phyloP scores from a whole-genome alignment of 1,140 invertebrate genomes.

The Hycleus phaleratus region DNA sequence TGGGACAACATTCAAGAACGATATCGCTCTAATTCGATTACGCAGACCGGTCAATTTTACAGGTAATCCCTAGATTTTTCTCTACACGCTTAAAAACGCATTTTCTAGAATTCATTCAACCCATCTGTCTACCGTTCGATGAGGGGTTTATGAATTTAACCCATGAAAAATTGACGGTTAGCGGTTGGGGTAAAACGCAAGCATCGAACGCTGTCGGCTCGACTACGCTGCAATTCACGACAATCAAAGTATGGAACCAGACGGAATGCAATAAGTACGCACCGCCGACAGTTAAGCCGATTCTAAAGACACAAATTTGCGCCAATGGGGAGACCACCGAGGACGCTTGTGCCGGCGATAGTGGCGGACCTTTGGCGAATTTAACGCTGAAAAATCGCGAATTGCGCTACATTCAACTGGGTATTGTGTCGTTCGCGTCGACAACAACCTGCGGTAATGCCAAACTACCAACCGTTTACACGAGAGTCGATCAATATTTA shows the following conservation, averaged over 20 bases:
- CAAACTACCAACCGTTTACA: constrained; percentile 9
- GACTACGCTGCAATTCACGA: constrained; percentile 16
- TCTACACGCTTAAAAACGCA: too few relatives aligned
- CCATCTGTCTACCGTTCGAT: too few relatives aligned
- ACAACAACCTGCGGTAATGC: constrained; percentile 2
- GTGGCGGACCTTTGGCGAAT: constrained; percentile 11
- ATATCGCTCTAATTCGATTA: neutral
- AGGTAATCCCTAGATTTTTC: neutral
- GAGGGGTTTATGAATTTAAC: constrained; percentile 16
- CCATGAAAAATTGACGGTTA: constrained; percentile 52
- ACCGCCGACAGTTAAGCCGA: constrained; percentile 6
- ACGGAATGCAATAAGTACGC: constrained; percentile 15
- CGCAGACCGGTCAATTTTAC: neutral
- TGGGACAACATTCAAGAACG: neutral
- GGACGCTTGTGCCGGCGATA: constrained; percentile 15
- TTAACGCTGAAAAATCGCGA: neutral
- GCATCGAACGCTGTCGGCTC: constrained; percentile 21
- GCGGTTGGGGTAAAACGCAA: constrained; percentile 74
- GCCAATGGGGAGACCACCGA: constrained; percentile 11
- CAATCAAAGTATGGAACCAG: constrained; percentile 16
- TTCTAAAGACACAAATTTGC: constrained; percentile 14
- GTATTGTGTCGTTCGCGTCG: constrained; percentile 9
- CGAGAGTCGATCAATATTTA: constrained; percentile 8
- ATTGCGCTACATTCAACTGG: neutral
- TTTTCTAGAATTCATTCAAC: too few relatives aligned